Conservation (phyloP, 2,888 invertebrate species). For the Epinotia brunnichana region DNA sequence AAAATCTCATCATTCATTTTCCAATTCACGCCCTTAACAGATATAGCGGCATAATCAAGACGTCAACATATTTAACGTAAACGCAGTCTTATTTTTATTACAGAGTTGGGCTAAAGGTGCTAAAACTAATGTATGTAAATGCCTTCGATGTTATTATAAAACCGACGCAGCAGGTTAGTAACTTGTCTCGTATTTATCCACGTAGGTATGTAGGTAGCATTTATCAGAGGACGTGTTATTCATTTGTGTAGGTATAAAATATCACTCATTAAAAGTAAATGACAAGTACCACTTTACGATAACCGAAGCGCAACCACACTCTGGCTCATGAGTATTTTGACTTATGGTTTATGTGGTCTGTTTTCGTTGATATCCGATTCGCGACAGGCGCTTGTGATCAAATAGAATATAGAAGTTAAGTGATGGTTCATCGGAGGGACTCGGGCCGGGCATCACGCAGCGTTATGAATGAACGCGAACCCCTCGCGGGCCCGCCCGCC, state of each 20-base stretch:
- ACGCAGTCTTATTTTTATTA: too few relatives aligned
- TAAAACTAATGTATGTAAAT: neutral
- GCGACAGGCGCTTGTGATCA: conserved; percentile 60
- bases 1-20: too few relatives aligned
- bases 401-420: conserved; percentile 25
- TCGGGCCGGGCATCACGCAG: conserved; percentile 69
- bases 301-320: neutral
- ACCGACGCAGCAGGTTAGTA: neutral
- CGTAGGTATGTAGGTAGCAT: neutral
- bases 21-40: too few relatives aligned
- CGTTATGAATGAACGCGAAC: conserved; percentile 80
- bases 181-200: neutral
- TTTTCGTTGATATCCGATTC: conserved; percentile 41
- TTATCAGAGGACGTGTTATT: too few relatives aligned
- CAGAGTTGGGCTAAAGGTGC: neutral
- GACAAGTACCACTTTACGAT: neutral
- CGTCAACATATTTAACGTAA: too few relatives aligned
- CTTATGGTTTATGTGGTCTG: neutral
- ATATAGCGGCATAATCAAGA: too few relatives aligned
- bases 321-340: neutral
- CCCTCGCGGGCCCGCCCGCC: conserved; percentile 54
- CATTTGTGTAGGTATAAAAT: neutral
- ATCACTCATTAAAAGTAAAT: neutral
- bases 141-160: neutral
- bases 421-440: conserved; percentile 48